Evolutionary conservation across 2,797 vertebrate genomes (phyloP), one percentile per base, ranked within the genome.

Genomic region (Pteronotus mesoamericanus): DNA sequence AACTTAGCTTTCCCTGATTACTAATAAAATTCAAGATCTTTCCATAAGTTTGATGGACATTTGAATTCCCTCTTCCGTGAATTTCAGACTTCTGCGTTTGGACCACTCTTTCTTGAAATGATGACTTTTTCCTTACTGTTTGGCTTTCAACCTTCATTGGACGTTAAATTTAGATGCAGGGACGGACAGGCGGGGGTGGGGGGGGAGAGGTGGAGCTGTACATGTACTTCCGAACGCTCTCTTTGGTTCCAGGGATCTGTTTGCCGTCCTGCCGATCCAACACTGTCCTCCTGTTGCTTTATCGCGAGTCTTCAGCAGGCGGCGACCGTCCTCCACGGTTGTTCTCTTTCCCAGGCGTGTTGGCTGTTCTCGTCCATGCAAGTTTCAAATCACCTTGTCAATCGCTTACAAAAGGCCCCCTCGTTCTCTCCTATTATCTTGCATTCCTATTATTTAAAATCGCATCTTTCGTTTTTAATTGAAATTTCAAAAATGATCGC

Each of bases 221-320:
- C n/a, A 29, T 3, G 15, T 3, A 4, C 29, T 9, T 29, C 72
- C 10, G 9, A 75, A 32, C 44, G 48, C 72, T n/a, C 69, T 7
- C 12, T 18, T 14, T 18, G 39, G 42, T 72, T 5, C 24, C 42
- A 4, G 14, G 42, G 39, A 26, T 5, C 12, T 6, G 24, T 29
- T 2, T 29, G 1, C 4, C 69, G 72, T 16, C 16, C 3, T 16
- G 22, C 7, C 6, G 2, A 18, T 9, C 18, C 42, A 5, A 16
- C 12, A 3, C 69, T 11, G 5, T 22, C 21, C 11, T 22, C 68
- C 2, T 22, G 12, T 3, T 3, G 69, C 69, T 8, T 14, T 4
- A 2, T 1, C 3, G 6, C 42, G 5, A 15, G 39, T 2, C 12
- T 26, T 16, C 69, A 8, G 6, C 6, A 5, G 6, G 69, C 3